phyloP scores from a whole-genome alignment of 1,140 invertebrate species.

The Zeugodacus cucurbitae region DNA sequence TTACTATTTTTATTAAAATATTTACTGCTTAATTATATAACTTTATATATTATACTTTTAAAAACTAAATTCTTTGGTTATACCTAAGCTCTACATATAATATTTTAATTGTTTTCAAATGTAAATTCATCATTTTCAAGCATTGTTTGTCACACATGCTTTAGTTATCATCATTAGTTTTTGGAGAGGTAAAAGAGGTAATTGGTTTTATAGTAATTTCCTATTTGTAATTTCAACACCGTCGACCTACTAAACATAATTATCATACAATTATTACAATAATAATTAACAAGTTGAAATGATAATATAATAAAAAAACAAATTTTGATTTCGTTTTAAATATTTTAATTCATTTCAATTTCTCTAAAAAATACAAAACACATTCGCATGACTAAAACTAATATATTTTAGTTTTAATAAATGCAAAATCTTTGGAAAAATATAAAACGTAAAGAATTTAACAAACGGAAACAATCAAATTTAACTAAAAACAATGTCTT shows the following conservation, averaged over 20 bases:
- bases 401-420: neutral
- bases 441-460: neutral
- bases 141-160: neutral
- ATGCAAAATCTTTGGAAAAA: neutral
- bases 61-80: neutral
- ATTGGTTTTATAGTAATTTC: slow-evolving; percentile 43
- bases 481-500: slow-evolving; percentile 28
- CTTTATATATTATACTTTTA: neutral
- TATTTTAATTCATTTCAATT: neutral
- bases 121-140: slow-evolving; percentile 18
- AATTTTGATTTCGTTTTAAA: neutral
- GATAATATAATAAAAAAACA: neutral
- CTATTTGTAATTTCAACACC: neutral
- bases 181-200: slow-evolving; percentile 45
- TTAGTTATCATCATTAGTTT: neutral
- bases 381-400: neutral
- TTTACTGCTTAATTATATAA: neutral
- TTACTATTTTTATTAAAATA: neutral
- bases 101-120: neutral
- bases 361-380: neutral
- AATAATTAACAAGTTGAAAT: neutral
- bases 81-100: neutral
- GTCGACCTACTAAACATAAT: neutral
- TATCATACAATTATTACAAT: neutral
- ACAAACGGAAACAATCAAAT: neutral